Base-by-base conservation (phyloP, 2,888 invertebrate species). In the Antitype chi region DNA sequence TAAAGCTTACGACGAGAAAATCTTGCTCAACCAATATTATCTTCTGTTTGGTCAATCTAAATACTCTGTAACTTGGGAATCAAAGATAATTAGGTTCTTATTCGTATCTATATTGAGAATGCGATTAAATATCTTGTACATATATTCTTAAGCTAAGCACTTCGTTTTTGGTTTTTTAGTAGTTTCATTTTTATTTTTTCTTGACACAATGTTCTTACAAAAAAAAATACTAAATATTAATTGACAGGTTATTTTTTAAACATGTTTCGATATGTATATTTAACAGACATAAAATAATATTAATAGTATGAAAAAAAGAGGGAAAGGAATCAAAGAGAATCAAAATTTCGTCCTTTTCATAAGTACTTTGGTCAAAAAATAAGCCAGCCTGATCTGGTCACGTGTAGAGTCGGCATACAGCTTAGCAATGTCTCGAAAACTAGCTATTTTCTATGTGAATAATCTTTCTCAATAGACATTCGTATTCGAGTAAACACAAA, bases 81-180 rank as follows among this genome's bases (percentile, higher is more conserved):
- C 47, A 77, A 78, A 78, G 53, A 53, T 78, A 60, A 69, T 69
- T 53, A 47, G 32, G 53, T 69, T 47, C 32, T 53, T 77, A 62
- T 2, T 62, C 23, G 13, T 43, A 23, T 28, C n/a, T 76, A 67
- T 67, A 67, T 3, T 53, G 38, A 15, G 55, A 63, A n/a, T 1
- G 49, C 55, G 15, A 60, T 53, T 47, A 38, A 7, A 23, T 43
- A 17, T 20, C 28, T 60, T 43, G 8, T 11, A 25, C 11, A 23
- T 2, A 17, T n/a, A 13, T 60, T 43, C 8, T 43, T 52, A 15
- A 8, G 38, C 17, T 74, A 15, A n/a, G 72, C 32, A 47, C 6
- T 11, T 69, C 25, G 13, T 49, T 25, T 49, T 49, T 38, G 15
- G 1, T 38, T 49, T 2, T 3, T 38, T 4, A 0, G n/a, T 52